Percentiles rank a stretch among this genome's conserved stretches.
Evolutionary conservation across 2,888 invertebrate species (phyloP).

Genomic region (Agrypnus murinus): DNA sequence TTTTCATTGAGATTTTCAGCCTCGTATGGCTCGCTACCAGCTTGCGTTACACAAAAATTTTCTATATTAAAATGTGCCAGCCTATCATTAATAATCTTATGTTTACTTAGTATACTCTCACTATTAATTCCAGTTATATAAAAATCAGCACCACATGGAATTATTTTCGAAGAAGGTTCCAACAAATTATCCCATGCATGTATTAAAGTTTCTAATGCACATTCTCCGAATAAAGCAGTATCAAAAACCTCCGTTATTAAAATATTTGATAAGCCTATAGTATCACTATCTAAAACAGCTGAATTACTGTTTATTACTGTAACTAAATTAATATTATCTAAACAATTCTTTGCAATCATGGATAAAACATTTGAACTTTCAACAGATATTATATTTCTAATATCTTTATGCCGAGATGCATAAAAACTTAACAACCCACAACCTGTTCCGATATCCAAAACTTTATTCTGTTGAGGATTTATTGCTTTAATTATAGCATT

Average conservation of each 20-base stretch:
- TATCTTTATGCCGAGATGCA: constrained; percentile 70
- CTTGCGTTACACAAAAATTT: constrained; percentile 65
- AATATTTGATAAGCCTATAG: constrained; percentile 71
- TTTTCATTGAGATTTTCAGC: constrained; percentile 78
- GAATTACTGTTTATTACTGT: constrained; percentile 77
- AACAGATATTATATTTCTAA: constrained; percentile 77
- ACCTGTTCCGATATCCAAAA: constrained; percentile 86
- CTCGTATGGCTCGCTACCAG: constrained; percentile 77
- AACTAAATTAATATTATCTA: constrained; percentile 72
- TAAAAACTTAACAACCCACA: constrained; percentile 84
- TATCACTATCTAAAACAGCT: constrained; percentile 69
- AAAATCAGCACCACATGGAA: constrained; percentile 78
- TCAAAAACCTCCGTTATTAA: constrained; percentile 88
- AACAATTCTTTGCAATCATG: constrained; percentile 76
- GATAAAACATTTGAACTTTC: constrained; percentile 80
- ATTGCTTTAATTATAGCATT: constrained; percentile 76
- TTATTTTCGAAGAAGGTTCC: constrained; percentile 71
- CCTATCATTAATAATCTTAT: constrained; percentile 50
- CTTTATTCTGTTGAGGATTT: constrained; percentile 71
- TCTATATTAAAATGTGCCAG: constrained; percentile 56
- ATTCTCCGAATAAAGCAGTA: constrained; percentile 86
- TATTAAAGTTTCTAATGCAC: constrained; percentile 77
- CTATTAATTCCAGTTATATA: constrained; percentile 79
- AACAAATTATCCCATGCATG: constrained; percentile 82
- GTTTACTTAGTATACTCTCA: constrained; percentile 61